Conservation (phyloP, 2,797 vertebrate species). For the Mormyrops boulengeri region DNA sequence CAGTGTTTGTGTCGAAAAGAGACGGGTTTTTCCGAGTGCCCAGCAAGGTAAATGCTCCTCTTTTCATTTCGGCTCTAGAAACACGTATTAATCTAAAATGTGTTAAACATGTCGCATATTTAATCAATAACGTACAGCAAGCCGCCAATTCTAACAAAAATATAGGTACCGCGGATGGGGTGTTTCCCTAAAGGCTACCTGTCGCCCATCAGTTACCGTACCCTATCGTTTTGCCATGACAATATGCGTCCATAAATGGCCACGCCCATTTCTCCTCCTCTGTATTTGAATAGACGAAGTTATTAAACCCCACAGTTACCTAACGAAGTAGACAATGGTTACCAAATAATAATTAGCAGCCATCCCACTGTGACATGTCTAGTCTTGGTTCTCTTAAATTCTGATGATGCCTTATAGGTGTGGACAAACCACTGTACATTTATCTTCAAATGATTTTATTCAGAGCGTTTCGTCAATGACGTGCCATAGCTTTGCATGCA, state of each 20-base stretch:
- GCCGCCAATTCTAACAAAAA: background rate
- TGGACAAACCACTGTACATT: background rate
- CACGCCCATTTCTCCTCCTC: background rate
- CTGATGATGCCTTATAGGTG: background rate
- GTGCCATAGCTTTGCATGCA: background rate
- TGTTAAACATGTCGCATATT: background rate
- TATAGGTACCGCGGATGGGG: background rate
- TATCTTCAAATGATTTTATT: background rate
- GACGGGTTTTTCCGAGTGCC: background rate
- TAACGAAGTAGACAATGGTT: background rate
- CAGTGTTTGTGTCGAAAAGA: background rate
- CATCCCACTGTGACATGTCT: background rate
- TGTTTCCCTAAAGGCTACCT: background rate
- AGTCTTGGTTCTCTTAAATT: background rate
- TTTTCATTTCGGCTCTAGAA: background rate
- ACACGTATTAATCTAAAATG: background rate
- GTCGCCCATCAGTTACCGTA: background rate
- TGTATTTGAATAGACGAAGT: background rate
- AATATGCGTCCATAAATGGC: background rate
- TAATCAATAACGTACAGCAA: background rate
- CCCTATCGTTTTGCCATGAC: background rate
- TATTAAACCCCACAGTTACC: background rate
- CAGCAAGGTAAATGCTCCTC: background rate
- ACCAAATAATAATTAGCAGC: background rate
- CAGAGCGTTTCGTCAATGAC: background rate